Evolutionary conservation across 2,797 vertebrate genomes (phyloP).

Genomic region (Pseudomugil gertrudae): DNA sequence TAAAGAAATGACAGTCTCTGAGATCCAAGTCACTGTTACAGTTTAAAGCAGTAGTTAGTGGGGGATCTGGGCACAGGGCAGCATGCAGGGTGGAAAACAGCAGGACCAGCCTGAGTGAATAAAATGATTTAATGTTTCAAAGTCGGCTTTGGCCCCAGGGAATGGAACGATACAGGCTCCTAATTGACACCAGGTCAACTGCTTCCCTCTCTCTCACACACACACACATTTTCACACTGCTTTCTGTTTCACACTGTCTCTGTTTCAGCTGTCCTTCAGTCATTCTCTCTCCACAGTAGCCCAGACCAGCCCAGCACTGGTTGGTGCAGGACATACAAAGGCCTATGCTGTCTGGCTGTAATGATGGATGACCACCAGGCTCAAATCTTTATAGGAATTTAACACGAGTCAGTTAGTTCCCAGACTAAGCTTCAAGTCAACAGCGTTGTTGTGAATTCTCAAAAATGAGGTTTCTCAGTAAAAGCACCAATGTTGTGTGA

Average conservation of each 20-base stretch:
- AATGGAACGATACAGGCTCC: slow-evolving; percentile 71
- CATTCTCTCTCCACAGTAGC: slow-evolving; percentile 27
- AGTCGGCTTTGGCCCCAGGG: slow-evolving; percentile 73
- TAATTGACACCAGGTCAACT: slow-evolving; percentile 82
- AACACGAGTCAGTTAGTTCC: slow-evolving; percentile 76
- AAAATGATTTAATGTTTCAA: slow-evolving; percentile 80
- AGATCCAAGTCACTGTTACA: slow-evolving; percentile 35
- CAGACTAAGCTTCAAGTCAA: slow-evolving; percentile 65
- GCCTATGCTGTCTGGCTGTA: slow-evolving; percentile 68
- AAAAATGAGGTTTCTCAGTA: slow-evolving; percentile 19
- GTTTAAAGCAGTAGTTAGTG: slow-evolving; percentile 26
- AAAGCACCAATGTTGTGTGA: slow-evolving; percentile 46
- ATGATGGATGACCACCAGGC: slow-evolving; percentile 72
- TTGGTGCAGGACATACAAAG: slow-evolving; percentile 73
- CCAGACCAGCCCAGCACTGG: slow-evolving; percentile 45
- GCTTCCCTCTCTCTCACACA: slow-evolving; percentile 66
- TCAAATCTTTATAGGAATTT: slow-evolving; percentile 72
- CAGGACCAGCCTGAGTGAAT: slow-evolving; percentile 68
- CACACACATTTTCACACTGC: slow-evolving; percentile 46
- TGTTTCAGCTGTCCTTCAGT: slow-evolving; percentile 48
- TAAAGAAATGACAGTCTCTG: slow-evolving; percentile 9
- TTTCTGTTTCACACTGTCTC: slow-evolving; percentile 56
- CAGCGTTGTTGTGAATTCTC: slow-evolving; percentile 41
- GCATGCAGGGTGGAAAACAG: slow-evolving; percentile 51
- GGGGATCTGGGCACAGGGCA: slow-evolving; percentile 9